phyloP scores from a whole-genome alignment of 2,888 invertebrate species.

The Thelaira solivaga region DNA sequence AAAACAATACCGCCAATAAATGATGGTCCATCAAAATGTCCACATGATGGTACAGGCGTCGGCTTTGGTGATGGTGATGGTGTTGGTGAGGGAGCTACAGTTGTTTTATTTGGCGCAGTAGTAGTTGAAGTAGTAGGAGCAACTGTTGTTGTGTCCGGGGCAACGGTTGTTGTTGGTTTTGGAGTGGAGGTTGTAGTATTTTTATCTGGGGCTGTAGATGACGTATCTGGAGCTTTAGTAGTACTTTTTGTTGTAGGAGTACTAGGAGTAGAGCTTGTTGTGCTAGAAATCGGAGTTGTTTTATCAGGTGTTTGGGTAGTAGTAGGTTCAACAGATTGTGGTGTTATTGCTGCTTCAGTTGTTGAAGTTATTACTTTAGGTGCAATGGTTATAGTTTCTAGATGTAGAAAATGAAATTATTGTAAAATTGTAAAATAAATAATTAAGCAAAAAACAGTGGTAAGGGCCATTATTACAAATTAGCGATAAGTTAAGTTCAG shows the following conservation, averaged over 20 bases:
- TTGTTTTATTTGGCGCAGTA: conserved; percentile 56
- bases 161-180: no score
- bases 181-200: conserved; percentile 60
- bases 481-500: no score
- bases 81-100: conserved; percentile 62
- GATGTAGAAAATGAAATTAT: no score
- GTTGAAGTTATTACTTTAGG: no score
- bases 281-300: conserved; percentile 28
- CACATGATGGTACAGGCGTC: conserved; percentile 71
- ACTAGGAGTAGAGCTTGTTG: conserved; percentile 31
- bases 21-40: conserved; percentile 85
- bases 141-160: conserved; percentile 58
- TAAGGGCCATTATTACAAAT: no score
- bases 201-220: conserved; percentile 62
- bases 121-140: conserved; percentile 62
- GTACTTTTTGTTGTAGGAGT: conserved; percentile 29
- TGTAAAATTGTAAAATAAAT: no score
- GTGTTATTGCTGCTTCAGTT: no score
- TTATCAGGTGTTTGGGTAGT: conserved; percentile 38
- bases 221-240: conserved; percentile 60
- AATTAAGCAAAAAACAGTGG: no score
- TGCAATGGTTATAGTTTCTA: no score
- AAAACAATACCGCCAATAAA: conserved; percentile 92
- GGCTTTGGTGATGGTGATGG: conserved; percentile 69
- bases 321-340: conserved; percentile 8